Base-by-base conservation (phyloP, 1,140 invertebrate genomes). In the Paramacrobiotus metropolitanus region DNA sequence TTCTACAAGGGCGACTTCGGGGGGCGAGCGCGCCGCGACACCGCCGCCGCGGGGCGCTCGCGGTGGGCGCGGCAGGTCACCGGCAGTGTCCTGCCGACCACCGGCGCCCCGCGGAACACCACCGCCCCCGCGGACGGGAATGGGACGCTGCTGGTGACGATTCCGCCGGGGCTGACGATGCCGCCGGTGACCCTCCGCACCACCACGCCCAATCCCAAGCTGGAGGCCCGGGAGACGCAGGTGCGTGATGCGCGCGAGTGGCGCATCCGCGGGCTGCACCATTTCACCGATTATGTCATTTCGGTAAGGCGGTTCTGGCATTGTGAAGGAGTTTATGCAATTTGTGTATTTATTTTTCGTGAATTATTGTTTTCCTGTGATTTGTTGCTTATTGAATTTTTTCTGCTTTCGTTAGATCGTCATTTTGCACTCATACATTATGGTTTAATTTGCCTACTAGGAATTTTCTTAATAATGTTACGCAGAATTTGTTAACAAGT, bases 281-380 rank as follows among this genome's bases (percentile, higher is more conserved):
- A 79, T 66, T 79, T 70, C 64, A 70, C 72, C 29, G 68, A 72
- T 62, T 79, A 79, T 63, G 71, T 68, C 30, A 75, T 78, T 31
- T 69, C 72, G 68, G 76, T 78, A 61, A 21, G n/a, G n/a, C n/a
- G n/a, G n/a, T n/a, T n/a, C n/a, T n/a, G n/a, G n/a, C n/a, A n/a
- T n/a, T n/a, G n/a, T n/a, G n/a, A n/a, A n/a, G n/a, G n/a, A n/a
- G n/a, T n/a, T n/a, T n/a, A n/a, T n/a, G n/a, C n/a, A n/a, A n/a
- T n/a, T n/a, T n/a, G n/a, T n/a, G n/a, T n/a, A n/a, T n/a, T n/a
- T n/a, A n/a, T n/a, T n/a, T n/a, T n/a, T n/a, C n/a, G n/a, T n/a
- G n/a, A n/a, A n/a, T n/a, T n/a, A n/a, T n/a, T n/a, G n/a, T n/a
- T n/a, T n/a, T n/a, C n/a, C n/a, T n/a, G n/a, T n/a, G n/a, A n/a